Evolutionary conservation across 64 coral and sea anemone species (phyloP), one percentile per base, ranked within the genome.

Genomic region (Montipora cactus): DNA sequence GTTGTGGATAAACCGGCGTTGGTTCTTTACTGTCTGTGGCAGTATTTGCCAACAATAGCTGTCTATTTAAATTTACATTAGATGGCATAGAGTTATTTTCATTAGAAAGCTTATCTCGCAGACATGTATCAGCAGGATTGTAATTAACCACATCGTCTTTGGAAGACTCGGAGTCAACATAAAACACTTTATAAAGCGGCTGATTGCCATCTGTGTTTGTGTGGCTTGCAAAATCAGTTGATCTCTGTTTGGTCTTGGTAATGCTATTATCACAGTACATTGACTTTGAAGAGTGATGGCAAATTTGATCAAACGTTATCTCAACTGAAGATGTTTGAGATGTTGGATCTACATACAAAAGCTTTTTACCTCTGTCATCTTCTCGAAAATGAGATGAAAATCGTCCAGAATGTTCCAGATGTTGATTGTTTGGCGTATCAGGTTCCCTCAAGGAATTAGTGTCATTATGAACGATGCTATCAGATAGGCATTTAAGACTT

Each of bases 241-340:
- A 20, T 14, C 46, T 67, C 44, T 85, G 64, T 85, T 85, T 71
- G 82, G 67, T 11, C 8, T 82, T 57, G 14, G 25, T 47, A 57
- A 64, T 23, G 28, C 12, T n/a, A 49, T 72, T 72, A 59, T 49
- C 47, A 86, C 47, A 86, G 62, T 72, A 20, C 44, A 71, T 20
- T 86, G 66, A 86, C 44, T 72, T 68, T 86, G 82, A 71, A 86
- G 82, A 71, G 82, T 72, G 64, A 72, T 86, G 13, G 22, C 47
- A 86, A 86, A 86, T 15, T 22, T 23, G 44, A 86, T 86, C 66
- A 71, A 84, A 84, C 61, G 62, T 72, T 86, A 48, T 46, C 82
- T 71, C 82, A 50, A 68, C 66, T 15, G 62, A 86, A 51, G 82
- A 86, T 86, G 47, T 71, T 50, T 86, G 82, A 51, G 82, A 18